Conservation (phyloP, 2,888 invertebrate genomes). For the Lochmaea crataegi region DNA sequence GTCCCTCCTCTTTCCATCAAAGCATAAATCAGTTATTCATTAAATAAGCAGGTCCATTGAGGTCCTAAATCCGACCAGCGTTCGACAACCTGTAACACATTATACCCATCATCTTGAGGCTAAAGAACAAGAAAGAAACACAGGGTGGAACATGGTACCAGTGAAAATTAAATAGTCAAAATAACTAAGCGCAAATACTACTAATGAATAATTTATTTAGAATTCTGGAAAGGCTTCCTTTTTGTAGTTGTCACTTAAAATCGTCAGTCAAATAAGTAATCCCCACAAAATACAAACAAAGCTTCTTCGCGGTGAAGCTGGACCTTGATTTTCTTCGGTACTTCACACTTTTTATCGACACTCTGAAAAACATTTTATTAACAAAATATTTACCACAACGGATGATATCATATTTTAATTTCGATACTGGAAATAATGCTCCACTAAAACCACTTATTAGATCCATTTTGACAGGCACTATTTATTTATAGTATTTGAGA, state of each 20-base stretch:
- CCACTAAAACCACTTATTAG: not conserved
- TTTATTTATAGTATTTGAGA: not conserved
- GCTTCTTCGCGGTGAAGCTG: no score
- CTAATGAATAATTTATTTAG: no score
- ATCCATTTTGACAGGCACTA: not conserved
- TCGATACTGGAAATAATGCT: no score
- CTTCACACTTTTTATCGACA: not conserved
- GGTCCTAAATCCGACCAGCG: constrained; percentile 9
- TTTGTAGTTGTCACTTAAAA: no score
- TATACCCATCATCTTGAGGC: constrained; percentile 19
- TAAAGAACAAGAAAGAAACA: not conserved
- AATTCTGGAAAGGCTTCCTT: no score
- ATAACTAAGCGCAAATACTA: no score
- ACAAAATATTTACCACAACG: no score
- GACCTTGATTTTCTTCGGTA: not conserved
- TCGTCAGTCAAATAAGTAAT: no score
- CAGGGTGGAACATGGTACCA: not conserved
- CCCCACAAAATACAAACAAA: no score
- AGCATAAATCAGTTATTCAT: constrained; percentile 21
- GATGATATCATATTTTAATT: no score
- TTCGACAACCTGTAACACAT: constrained; percentile 19
- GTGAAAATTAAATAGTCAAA: not conserved
- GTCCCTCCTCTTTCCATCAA: constrained; percentile 8
- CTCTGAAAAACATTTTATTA: not conserved
- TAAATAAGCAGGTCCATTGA: constrained; percentile 18